Base-by-base conservation (phyloP, 1,140 invertebrate species). In the Caenorhabditis remanei region DNA sequence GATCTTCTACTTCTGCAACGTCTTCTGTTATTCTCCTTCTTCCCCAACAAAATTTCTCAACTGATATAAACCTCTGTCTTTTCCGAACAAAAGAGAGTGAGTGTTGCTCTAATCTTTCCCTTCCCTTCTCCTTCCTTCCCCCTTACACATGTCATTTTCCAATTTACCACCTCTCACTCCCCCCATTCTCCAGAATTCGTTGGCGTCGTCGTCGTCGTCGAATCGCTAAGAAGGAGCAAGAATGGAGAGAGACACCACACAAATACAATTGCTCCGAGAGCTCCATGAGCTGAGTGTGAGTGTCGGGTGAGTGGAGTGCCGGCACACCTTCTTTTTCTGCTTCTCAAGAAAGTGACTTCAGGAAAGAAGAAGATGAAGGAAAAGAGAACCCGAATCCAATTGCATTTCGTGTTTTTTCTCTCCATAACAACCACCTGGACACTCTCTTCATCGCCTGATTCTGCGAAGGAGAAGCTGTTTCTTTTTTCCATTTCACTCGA, bases 61-160 rank as follows among this genome's bases (percentile, higher is more conserved):
- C 21, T 63, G 8, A 63, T 63, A 14, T 9, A 24, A 63, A 24
- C 61, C 21, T 32, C n/a, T 58, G 16, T 58, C n/a, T n/a, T 11
- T 9, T 63, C 24, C 21, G 32, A 63, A 24, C 1, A 63, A 32
- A 40, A 14, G 24, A 2, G 24, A 32, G 14, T 13, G 61, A 32
- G 14, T 24, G 61, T 32, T 24, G 9, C 61, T 63, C 41, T 71
- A 71, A 71, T 71, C 65, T 71, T 71, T 71, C 50, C 50, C 16
- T 53, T 16, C 16, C 50, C 9, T 53, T 53, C 50, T 16, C 50
- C 11, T 16, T 19, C 65, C 65, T 71, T 46, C 21, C 16, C 24
- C 32, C 32, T 40, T 40, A 65, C 61, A 65, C 65, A 71, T 71
- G 65, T 71, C 65, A 71, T 71, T 71, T 71, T 71, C 65, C 65